Base-by-base conservation (phyloP, 2,797 vertebrate species). In the Chromis chromis region DNA sequence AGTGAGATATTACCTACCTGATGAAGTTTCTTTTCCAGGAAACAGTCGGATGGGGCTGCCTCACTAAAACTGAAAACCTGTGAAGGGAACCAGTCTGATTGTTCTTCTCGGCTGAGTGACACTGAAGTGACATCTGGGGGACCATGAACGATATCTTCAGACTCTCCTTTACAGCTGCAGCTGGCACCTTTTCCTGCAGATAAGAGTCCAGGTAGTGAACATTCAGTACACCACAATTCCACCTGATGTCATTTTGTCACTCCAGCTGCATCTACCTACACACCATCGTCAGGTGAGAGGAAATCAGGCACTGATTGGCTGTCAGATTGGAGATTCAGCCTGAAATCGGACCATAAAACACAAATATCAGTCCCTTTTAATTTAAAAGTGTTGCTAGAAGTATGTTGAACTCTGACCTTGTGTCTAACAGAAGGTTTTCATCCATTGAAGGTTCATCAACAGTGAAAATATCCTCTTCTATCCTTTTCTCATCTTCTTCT, bases 371-470 rank as follows among this genome's bases (percentile, higher is more conserved):
- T 58, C 21, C 10, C 4, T 66, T 53, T 69, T 13, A 10, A 42
- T 65, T 49, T 16, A 2, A 25, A 31, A 50, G 2, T n/a, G 19
- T 12, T 49, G 3, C 14, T 21, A 40, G 12, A 53, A 21, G 19
- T 59, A 19, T 46, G 9, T n/a, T 56, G 66, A 58, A 7, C 53
- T 63, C 76, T 74, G 49, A 91, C 87, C 83, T 87, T 62, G 70
- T 11, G 3, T 82, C 56, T 50, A 50, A 42, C 27, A 16, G 9
- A 33, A 16, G 42, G 8, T 17, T 52, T 71, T 70, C 39, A 11
- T 63, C 67, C 49, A 22, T 50, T 24, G 42, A 49, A 16, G 42
- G 9, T 68, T 31, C 66, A 36, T 70, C 74, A 75, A 65, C 46
- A 27, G 19, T 4, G n/a, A 63, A 33, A 21, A 69, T 44, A 21